These are phyloP conservation scores for Marasmarcha lunaedactyla DNA, from an alignment of 2,888 invertebrate genomes.

Conservation along the genomic window DNA sequence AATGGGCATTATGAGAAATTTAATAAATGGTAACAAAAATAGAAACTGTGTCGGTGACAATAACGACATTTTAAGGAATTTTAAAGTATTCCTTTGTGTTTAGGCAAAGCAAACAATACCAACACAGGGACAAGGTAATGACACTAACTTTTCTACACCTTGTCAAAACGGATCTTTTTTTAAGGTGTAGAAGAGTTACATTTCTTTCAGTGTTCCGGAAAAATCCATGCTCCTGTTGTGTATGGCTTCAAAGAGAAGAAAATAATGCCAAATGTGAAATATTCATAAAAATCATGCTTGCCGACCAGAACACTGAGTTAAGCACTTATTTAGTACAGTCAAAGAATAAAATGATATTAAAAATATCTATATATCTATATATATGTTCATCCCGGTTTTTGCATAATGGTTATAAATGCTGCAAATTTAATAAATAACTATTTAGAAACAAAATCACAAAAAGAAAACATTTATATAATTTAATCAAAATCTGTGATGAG, in stretches of 20 bases:
- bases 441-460: conserved; percentile 3
- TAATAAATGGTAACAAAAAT: conserved; percentile 8
- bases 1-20: conserved; percentile 6
- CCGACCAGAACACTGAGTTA: conserved; percentile 10
- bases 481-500: neutral
- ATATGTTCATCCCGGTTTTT: conserved; percentile 2
- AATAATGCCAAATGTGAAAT: neutral
- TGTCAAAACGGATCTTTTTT: neutral
- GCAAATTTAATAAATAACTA: conserved; percentile 6
- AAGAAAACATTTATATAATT: neutral
- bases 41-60: conserved; percentile 7
- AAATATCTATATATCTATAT: neutral
- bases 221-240: conserved; percentile 9
- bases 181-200: conserved; percentile 4
- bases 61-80: conserved; percentile 3
- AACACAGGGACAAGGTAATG: too few species aligned
- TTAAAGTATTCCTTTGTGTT: neutral
- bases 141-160: neutral
- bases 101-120: neutral
- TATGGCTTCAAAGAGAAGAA: conserved; percentile 8
- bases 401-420: conserved; percentile 5
- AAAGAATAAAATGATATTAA: conserved; percentile 5
- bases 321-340: conserved; percentile 5
- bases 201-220: conserved; percentile 2
- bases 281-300: conserved; percentile 5